Evolutionary conservation across 1,140 invertebrate species (phyloP).

Genomic region (Ceratosolen fusciceps): DNA sequence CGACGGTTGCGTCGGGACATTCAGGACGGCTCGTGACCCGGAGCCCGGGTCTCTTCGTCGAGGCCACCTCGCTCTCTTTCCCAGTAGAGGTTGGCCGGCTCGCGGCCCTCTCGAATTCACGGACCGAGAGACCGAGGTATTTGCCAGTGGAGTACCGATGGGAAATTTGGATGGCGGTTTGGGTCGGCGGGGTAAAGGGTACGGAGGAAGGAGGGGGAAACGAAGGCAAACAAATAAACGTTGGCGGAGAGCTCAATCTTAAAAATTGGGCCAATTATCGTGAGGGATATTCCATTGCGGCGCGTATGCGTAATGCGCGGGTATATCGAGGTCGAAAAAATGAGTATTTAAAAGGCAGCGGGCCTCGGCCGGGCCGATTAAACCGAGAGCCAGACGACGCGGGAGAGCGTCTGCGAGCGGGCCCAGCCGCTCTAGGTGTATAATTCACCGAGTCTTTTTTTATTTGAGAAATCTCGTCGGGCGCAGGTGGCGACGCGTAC

Average conservation of each 20-base stretch:
- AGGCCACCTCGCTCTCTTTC: no score
- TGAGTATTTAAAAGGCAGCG: not conserved
- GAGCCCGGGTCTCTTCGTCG: no score
- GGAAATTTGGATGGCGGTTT: no score
- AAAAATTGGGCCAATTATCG: not conserved
- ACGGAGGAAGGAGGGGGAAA: no score
- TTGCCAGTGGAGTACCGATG: no score
- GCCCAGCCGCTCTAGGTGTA: no score
- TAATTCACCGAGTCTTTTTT: slow-evolving; percentile 1
- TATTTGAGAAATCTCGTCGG: slow-evolving; percentile 15
- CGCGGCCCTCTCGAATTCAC: no score
- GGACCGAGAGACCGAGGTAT: no score
- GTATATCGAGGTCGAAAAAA: not conserved
- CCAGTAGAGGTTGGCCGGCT: no score
- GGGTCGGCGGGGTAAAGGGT: no score
- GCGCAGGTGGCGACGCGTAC: slow-evolving; percentile 32
- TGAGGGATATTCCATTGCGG: not conserved
- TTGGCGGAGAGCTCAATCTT: not conserved
- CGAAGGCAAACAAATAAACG: not conserved
- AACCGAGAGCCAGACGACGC: not conserved
- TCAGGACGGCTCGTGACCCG: no score
- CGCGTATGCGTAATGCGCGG: not conserved
- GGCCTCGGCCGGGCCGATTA: not conserved
- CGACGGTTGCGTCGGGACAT: no score
- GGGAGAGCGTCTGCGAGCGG: not conserved